phyloP scores from a whole-genome alignment of 2,888 invertebrate species.

The Plagiodera versicolora region DNA sequence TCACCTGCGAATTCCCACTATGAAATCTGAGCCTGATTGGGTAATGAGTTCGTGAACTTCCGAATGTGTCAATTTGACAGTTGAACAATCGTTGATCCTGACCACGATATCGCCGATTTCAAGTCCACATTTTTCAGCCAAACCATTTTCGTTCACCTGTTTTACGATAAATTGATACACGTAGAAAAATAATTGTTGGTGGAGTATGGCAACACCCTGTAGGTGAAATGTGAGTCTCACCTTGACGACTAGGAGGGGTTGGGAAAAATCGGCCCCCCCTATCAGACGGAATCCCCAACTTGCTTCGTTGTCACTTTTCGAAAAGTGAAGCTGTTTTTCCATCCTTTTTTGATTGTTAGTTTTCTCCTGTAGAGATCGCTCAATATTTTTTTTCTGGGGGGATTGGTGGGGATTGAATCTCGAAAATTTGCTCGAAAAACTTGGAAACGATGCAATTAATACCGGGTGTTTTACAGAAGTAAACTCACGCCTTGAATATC shows the following conservation, averaged over 20 bases:
- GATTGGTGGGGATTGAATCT: neutral
- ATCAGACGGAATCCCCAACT: slow-evolving; percentile 79
- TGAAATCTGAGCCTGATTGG: slow-evolving; percentile 71
- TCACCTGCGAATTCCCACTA: slow-evolving; percentile 72
- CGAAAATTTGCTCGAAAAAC: too few species aligned
- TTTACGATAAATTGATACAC: slow-evolving; percentile 15
- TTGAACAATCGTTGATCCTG: slow-evolving; percentile 70
- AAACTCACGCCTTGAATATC: too few species aligned
- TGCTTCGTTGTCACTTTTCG: slow-evolving; percentile 60
- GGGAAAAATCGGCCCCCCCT: slow-evolving; percentile 73
- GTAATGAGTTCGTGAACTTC: slow-evolving; percentile 76
- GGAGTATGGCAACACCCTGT: too few species aligned
- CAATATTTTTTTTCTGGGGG: slow-evolving; percentile 13
- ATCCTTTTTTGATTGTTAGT: slow-evolving; percentile 52
- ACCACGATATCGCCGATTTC: slow-evolving; percentile 83
- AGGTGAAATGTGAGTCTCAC: slow-evolving; percentile 51
- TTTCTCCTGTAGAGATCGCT: too few species aligned
- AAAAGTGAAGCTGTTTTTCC: slow-evolving; percentile 70
- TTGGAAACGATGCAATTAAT: too few species aligned
- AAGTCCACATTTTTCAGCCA: slow-evolving; percentile 82
- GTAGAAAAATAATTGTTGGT: neutral
- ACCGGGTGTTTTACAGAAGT: too few species aligned
- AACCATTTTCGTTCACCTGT: slow-evolving; percentile 78
- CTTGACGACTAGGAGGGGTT: slow-evolving; percentile 75
- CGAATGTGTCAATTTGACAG: slow-evolving; percentile 72